Conservation (phyloP, 2,888 invertebrate species). For the Bembecia ichneumoniformis region DNA sequence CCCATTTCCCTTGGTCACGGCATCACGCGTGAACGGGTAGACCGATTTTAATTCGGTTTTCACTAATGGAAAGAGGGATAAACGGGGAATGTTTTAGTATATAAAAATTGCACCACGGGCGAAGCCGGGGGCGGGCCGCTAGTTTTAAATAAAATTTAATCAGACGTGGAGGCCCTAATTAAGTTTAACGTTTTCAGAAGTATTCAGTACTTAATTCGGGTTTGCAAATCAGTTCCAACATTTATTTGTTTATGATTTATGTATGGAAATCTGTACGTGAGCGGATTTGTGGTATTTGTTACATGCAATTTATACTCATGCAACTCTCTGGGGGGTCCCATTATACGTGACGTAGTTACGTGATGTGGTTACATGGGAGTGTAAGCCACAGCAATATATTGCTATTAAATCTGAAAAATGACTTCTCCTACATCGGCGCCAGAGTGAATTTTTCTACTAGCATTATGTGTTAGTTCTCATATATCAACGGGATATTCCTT, state of each 20-base stretch:
- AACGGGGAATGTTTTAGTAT: no score
- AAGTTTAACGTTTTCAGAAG: no score
- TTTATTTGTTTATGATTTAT: conserved; percentile 14
- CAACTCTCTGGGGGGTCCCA: conserved; percentile 16
- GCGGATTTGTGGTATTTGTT: conserved; percentile 25
- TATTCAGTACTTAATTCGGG: no score
- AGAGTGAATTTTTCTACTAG: background rate
- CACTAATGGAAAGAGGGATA: no score
- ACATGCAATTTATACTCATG: conserved; percentile 31
- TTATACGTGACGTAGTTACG: conserved; percentile 21
- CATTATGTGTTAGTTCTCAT: background rate
- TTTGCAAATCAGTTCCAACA: no score
- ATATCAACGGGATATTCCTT: background rate
- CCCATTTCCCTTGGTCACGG: no score
- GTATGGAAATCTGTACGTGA: conserved; percentile 26
- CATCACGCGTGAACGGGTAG: no score
- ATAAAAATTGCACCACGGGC: no score
- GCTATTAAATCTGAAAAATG: conserved; percentile 24
- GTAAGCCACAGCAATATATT: conserved; percentile 19
- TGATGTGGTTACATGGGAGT: conserved; percentile 8
- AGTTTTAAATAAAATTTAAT: no score
- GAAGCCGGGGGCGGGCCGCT: no score
- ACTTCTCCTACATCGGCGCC: background rate
- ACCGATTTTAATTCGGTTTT: no score
- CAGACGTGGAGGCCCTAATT: no score